Base-by-base conservation (phyloP, 2,797 vertebrate genomes). In the Leontopithecus rosalia region DNA sequence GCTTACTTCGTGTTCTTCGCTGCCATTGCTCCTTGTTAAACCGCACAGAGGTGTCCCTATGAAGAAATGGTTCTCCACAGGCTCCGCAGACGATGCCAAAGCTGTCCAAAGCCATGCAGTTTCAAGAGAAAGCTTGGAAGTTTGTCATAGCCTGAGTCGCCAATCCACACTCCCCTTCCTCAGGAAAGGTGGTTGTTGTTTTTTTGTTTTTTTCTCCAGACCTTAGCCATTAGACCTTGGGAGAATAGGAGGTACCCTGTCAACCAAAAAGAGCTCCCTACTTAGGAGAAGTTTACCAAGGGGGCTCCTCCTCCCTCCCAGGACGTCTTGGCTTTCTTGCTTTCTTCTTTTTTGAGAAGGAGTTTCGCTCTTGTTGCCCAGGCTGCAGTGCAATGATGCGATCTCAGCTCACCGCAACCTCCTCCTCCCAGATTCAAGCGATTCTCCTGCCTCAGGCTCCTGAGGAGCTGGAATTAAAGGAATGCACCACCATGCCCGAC, bases 61-160 rank as follows among this genome's bases (percentile, higher is more conserved):
- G 24, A 64, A 92, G 61, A 87, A 84, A 50, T 9, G 39, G 39
- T 20, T 36, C n/a, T 43, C 8, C 33, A 20, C 75, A 57, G 55
- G 22, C 72, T 91, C 85, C 67, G 55, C 48, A 28, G 30, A 30
- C 19, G 43, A 46, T 39, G 46, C 72, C 28, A 15, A 70, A 20
- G 10, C 64, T 94, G 81, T 80, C 83, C 93, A 89, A 50, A 94
- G 41, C 95, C 43, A 8, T 58, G 64, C 72, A 48, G 79, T 75
- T 88, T 87, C 93, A 82, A 94, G 91, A 81, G 91, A 93, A 96
- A 79, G 24, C 48, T 81, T 67, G 46, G 76, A 76, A 91, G 61
- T 82, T 90, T 85, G 52, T 95, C 88, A 90, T 30, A 94, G 67
- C 52, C 93, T 87, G 20, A 86, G 72, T 90, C 90, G 75, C 39